phyloP scores from a whole-genome alignment of 1,140 invertebrate genomes.

The Drosophila bifasciata region DNA sequence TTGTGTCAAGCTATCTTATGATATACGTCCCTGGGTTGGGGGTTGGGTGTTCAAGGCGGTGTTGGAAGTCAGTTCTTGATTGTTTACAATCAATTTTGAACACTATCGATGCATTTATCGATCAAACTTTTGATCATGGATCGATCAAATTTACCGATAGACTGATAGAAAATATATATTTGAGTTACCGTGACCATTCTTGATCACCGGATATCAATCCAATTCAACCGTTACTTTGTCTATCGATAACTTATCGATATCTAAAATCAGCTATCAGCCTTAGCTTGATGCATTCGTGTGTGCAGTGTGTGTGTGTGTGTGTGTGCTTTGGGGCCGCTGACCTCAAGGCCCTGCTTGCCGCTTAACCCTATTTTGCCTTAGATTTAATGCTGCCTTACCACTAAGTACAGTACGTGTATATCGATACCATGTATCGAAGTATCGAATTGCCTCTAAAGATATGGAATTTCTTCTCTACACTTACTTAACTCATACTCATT shows the following conservation, averaged over 20 bases:
- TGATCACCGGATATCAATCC: too few species aligned
- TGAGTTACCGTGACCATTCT: too few species aligned
- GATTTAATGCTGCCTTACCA: slow-evolving; percentile 19
- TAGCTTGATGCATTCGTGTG: slow-evolving; percentile 21
- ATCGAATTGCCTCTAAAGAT: slow-evolving; percentile 33
- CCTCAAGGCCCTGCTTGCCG: slow-evolving; percentile 50
- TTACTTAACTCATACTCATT: slow-evolving; percentile 16
- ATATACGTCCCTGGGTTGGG: too few species aligned
- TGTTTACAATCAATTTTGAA: too few species aligned
- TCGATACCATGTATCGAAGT: slow-evolving; percentile 19
- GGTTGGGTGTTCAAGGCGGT: too few species aligned
- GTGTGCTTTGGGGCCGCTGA: slow-evolving; percentile 19
- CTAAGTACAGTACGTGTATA: too few species aligned
- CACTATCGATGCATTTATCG: too few species aligned
- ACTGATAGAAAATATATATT: too few species aligned
- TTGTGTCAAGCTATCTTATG: slow-evolving; percentile 1
- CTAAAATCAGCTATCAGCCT: not conserved
- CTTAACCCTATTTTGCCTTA: slow-evolving; percentile 2
- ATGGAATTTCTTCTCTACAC: slow-evolving; percentile 30
- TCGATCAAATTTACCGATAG: too few species aligned
- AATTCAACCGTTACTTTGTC: too few species aligned
- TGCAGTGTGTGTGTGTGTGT: slow-evolving; percentile 11
- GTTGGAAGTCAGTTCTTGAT: too few species aligned
- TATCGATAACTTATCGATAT: slow-evolving; percentile 17
- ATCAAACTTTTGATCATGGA: too few species aligned